Base-by-base conservation (phyloP, 2,888 invertebrate species). In the Tetramorium bicarinatum region DNA sequence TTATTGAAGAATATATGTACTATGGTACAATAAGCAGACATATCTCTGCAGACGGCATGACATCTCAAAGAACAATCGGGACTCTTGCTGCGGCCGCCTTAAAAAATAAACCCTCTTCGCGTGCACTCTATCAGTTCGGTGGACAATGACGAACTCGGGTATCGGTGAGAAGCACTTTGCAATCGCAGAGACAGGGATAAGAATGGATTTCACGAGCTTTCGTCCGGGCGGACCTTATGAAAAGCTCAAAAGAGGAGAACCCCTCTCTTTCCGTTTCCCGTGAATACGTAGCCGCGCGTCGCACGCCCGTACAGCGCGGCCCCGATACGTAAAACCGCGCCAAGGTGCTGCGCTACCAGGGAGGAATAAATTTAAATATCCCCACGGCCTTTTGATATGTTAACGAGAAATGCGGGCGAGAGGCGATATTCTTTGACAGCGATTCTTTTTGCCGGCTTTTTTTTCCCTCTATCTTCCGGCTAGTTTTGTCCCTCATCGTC, bases 281-380 rank as follows among this genome's bases (percentile, higher is more conserved):
- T 84, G 89, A 88, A 90, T 90, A 89, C 84, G 85, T 74, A 69
- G 38, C 71, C 21, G 49, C n/a, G 54, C 54, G 81, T 81, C 67
- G 49, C 52, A 34, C 29, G 56, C 64, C 74, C 67, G 56, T 64
- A 18, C 47, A 85, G 56, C 82, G 44, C 41, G 21, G 69, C 84
- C 64, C 80, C 88, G 88, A 92, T 92, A 91, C 88, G 85, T 85
- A 87, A 87, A 84, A 84, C 76, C 77, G 72, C 85, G 64, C 83
- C 72, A 67, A 85, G 49, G 72, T 52, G 38, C 59, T 44, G 64
- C 61, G 67, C 67, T 83, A 83, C 61, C 38, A 64, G 69, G 34
- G 67, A 85, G 87, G 92, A 93, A 93, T 94, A 93, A 93, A 94
- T 94, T 94, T 93, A 93, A 94, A 94, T 93, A 94, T 91, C 91